Evolutionary conservation across 2,113 vertebrate species (phyloP).

Genomic region (Anarhynchus alexandrinus): DNA sequence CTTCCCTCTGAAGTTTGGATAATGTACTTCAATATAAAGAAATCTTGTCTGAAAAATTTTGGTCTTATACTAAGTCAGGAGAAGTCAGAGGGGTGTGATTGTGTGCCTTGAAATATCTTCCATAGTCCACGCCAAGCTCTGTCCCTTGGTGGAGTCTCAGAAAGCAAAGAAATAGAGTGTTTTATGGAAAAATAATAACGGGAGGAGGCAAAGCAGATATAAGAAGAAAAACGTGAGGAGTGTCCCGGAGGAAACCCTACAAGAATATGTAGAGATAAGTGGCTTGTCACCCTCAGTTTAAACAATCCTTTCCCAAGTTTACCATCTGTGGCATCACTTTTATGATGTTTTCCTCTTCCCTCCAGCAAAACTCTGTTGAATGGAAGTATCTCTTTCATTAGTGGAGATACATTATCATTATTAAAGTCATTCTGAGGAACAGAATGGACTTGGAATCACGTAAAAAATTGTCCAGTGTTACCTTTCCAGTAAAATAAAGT

Average conservation of each 20-base stretch:
- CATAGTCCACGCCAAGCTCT: background rate
- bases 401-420: background rate
- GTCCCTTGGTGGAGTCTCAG: background rate
- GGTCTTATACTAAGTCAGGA: background rate
- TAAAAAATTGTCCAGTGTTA: background rate
- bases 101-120: background rate
- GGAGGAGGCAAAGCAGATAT: background rate
- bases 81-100: background rate
- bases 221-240: background rate
- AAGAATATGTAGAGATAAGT: background rate
- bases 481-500: background rate
- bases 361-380: background rate
- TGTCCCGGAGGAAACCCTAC: background rate
- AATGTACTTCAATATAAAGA: background rate
- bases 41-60: background rate
- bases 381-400: background rate
- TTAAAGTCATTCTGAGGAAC: background rate
- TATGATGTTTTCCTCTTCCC: background rate
- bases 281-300: background rate
- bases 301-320: background rate
- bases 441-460: background rate
- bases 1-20: background rate
- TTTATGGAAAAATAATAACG: background rate
- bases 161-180: background rate
- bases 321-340: background rate